Evolutionary conservation across 2,797 vertebrate genomes (phyloP), one percentile per base, ranked within the genome.

Genomic region (Trachops cirrhosus): DNA sequence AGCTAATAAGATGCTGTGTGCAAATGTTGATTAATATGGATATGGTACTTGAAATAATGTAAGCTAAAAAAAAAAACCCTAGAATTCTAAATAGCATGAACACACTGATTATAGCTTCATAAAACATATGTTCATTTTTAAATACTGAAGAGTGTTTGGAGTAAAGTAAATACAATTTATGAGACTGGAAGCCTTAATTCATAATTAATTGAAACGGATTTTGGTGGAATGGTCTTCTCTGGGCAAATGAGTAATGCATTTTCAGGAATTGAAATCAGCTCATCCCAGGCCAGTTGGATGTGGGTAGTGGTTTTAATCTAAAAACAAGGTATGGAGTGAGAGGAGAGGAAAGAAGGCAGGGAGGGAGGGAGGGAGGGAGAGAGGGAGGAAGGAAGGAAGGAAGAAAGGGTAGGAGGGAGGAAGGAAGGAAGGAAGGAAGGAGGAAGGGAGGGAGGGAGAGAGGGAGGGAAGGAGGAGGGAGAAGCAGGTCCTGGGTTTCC

Each of bases 81-180:
- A 89, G 62, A 62, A 48, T 73, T 89, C n/a, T 77, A 85, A 93
- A 91, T 77, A 95, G 78, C 77, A 46, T 12, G 34, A 86, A 86
- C 37, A 50, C 29, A n/a, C 52, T 44, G 77, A 88, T 70, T 64
- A 59, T 26, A 89, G 70, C 44, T 78, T 64, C 83, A 86, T 67
- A 90, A 57, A 79, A 89, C 64, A 52, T 85, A 74, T 70, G 82
- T 62, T 92, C 74, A 57, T 62, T 90, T 95, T 82, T 50, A 87
- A 92, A 85, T 39, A 86, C 41, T 48, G 64, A 32, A 87, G 70
- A 92, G 29, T 24, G 9, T 67, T 73, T 91, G 64, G 37, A 82
- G 48, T 50, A 39, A 62, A 62, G 41, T 79, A 74, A 84, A 85
- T 64, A 92, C 52, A 83, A 50, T 91, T 70, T 62, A 64, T 86